phyloP scores from a whole-genome alignment of 2,797 vertebrate species.

The Balearica regulorum region DNA sequence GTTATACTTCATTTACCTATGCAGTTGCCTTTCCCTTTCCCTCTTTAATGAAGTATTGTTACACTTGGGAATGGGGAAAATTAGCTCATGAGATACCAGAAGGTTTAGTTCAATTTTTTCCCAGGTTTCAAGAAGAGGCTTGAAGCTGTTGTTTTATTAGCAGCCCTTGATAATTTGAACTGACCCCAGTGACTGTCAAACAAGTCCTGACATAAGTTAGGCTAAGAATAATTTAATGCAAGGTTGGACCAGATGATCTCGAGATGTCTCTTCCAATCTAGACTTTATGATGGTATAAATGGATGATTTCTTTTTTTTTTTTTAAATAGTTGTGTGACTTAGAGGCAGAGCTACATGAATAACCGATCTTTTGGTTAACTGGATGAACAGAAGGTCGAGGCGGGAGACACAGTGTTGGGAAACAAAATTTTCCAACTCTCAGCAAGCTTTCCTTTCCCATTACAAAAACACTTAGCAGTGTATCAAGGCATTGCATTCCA shows the following conservation, averaged over 20 bases:
- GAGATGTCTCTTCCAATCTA: constrained; percentile 33
- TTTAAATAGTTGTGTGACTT: background rate
- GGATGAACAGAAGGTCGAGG: background rate
- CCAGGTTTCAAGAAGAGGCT: background rate
- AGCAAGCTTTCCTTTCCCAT: background rate
- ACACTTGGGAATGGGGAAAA: background rate
- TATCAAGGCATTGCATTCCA: background rate
- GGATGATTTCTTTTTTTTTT: background rate
- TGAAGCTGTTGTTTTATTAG: background rate
- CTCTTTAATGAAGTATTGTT: background rate
- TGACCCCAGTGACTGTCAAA: background rate
- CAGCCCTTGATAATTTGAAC: background rate
- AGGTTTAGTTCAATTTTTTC: background rate
- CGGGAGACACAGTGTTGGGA: background rate
- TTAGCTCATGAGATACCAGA: background rate
- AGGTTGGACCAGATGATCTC: constrained; percentile 19
- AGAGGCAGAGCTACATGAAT: background rate
- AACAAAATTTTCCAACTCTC: constrained; percentile 10
- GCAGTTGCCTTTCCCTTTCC: background rate
- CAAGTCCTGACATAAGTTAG: background rate
- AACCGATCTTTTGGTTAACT: constrained; percentile 20
- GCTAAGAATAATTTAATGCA: constrained; percentile 28
- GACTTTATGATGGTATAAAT: background rate
- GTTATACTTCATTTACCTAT: background rate
- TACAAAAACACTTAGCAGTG: background rate